These are phyloP conservation scores for Artibeus lituratus DNA, from an alignment of 2,797 vertebrate genomes.

Conservation along the genomic window DNA sequence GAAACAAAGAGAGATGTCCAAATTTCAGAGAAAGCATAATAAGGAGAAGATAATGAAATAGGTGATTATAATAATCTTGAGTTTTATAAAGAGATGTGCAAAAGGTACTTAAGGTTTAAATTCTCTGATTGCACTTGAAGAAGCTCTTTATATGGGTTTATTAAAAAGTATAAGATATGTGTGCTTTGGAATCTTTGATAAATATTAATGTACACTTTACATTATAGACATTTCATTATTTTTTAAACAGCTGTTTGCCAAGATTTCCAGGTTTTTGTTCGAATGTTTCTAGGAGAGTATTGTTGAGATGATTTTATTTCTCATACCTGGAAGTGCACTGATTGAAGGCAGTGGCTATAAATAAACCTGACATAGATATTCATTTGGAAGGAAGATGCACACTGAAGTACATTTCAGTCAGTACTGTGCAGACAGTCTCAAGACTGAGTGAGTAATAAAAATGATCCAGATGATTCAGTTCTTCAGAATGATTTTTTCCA, in stretches of 20 bases:
- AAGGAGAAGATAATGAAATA: background rate
- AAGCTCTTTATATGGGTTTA: background rate
- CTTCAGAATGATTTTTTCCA: slow-evolving; percentile 51
- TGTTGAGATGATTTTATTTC: slow-evolving; percentile 46
- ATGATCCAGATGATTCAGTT: slow-evolving; percentile 56
- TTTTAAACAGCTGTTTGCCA: slow-evolving; percentile 75
- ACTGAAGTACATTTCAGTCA: slow-evolving; percentile 55
- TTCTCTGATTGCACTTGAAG: background rate
- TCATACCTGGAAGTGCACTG: slow-evolving; percentile 51
- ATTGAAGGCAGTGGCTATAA: slow-evolving; percentile 66
- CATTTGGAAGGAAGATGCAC: slow-evolving; percentile 51
- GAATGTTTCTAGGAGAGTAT: slow-evolving; percentile 33
- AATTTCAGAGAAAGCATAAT: slow-evolving; percentile 62
- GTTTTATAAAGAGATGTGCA: background rate
- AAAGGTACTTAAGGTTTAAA: background rate
- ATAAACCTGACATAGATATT: slow-evolving; percentile 71
- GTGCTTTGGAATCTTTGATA: slow-evolving; percentile 54
- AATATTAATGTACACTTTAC: slow-evolving; percentile 69
- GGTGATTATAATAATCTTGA: background rate
- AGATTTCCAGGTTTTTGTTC: slow-evolving; percentile 68
- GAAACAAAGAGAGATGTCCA: slow-evolving; percentile 54
- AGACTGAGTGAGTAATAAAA: slow-evolving; percentile 64
- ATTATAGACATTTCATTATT: slow-evolving; percentile 71
- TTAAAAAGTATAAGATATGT: slow-evolving; percentile 61
- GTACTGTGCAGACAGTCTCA: slow-evolving; percentile 41